A percentile compares a stretch with the other conserved stretches of the same genome.
Conservation (phyloP, 2,797 vertebrate species). For the Pseudochirops corinnae region DNA sequence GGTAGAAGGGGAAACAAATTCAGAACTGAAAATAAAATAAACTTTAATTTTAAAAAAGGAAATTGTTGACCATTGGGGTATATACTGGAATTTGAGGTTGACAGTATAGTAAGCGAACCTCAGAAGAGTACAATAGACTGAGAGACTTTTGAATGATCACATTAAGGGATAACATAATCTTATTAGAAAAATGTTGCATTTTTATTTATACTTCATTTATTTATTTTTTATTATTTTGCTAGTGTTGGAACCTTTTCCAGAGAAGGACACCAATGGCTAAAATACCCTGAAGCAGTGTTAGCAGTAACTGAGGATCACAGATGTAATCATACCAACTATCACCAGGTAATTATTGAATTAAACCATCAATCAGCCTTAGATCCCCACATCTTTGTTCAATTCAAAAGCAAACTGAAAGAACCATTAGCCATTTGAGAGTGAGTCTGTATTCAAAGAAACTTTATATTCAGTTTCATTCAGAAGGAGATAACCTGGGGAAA, state of each 20-base stretch:
- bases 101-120: background rate
- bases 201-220: background rate
- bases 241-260: background rate
- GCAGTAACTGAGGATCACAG: background rate
- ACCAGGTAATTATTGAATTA: conserved; percentile 1
- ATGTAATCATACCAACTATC: background rate
- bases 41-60: background rate
- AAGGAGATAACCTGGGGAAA: background rate
- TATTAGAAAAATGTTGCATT: background rate
- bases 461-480: background rate
- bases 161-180: background rate
- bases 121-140: background rate
- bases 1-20: background rate
- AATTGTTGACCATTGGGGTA: background rate
- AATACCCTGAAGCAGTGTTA: background rate
- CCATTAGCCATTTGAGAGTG: background rate
- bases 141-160: background rate
- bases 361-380: background rate
- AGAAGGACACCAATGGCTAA: background rate
- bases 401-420: background rate
- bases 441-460: background rate
- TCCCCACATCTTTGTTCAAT: conserved; percentile 5
- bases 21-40: background rate
- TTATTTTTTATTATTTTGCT: background rate
- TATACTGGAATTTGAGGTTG: background rate